Evolutionary conservation across 2,797 vertebrate species (phyloP).

Genomic region (Numenius phaeopus): DNA sequence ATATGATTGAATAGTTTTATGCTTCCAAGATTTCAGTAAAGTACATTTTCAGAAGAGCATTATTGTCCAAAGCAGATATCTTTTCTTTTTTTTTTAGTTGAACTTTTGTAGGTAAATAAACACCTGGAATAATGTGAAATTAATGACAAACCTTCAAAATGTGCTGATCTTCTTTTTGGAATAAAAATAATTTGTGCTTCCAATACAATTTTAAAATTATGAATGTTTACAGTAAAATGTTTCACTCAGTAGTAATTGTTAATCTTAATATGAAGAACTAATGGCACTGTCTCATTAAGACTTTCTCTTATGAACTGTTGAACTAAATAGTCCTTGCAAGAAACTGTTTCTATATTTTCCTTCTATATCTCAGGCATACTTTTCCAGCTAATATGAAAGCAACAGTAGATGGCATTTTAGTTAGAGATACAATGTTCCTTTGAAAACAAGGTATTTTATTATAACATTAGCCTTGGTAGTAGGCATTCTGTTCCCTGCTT

Average conservation of each 20-base stretch:
- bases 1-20: neutral
- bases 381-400: neutral
- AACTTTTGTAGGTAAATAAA: neutral
- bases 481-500: neutral
- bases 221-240: neutral
- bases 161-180: neutral
- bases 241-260: neutral
- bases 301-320: neutral
- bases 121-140: neutral
- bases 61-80: neutral
- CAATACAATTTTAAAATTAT: neutral
- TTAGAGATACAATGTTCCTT: neutral
- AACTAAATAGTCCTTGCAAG: neutral
- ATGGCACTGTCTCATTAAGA: neutral
- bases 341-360: neutral
- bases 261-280: neutral
- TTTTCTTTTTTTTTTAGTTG: neutral
- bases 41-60: neutral
- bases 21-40: neutral
- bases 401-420: neutral
- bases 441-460: neutral
- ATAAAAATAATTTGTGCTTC: neutral
- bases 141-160: neutral
- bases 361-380: neutral
- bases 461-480: neutral